Evolutionary conservation across 2,797 vertebrate genomes (phyloP).

Genomic region (Acrossocheilus fasciatus): DNA sequence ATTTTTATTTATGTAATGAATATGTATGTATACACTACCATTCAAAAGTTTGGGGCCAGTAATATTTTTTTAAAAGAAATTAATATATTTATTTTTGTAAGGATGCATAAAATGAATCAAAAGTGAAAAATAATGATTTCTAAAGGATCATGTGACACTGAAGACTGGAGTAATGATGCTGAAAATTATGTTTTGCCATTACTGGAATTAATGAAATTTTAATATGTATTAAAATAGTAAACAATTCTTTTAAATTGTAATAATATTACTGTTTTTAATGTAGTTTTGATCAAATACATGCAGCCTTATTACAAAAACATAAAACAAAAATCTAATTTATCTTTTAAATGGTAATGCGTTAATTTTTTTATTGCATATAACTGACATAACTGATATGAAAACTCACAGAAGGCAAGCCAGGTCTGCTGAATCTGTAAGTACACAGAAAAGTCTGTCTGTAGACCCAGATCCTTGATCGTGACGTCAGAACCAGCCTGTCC

Average conservation of each 20-base stretch:
- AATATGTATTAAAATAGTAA: not conserved
- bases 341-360: not conserved
- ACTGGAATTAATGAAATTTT: not conserved
- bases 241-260: not conserved
- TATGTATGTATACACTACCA: not conserved
- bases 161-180: not conserved
- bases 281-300: not conserved
- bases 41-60: not conserved
- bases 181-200: not conserved
- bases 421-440: constrained; percentile 94
- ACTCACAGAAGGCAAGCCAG: constrained; percentile 93
- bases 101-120: not conserved
- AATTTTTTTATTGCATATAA: not conserved
- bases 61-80: not conserved
- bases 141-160: not conserved
- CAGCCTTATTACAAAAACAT: not conserved
- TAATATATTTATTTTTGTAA: not conserved
- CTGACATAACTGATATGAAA: not conserved
- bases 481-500: constrained; percentile 84
- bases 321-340: not conserved
- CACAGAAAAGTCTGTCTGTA: constrained; percentile 90
- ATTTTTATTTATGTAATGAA: not conserved
- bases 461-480: constrained; percentile 87
- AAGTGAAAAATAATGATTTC: not conserved
- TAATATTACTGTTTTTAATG: not conserved